Conservation (phyloP, 2,797 vertebrate genomes). For the Pachyuromys duprasi region DNA sequence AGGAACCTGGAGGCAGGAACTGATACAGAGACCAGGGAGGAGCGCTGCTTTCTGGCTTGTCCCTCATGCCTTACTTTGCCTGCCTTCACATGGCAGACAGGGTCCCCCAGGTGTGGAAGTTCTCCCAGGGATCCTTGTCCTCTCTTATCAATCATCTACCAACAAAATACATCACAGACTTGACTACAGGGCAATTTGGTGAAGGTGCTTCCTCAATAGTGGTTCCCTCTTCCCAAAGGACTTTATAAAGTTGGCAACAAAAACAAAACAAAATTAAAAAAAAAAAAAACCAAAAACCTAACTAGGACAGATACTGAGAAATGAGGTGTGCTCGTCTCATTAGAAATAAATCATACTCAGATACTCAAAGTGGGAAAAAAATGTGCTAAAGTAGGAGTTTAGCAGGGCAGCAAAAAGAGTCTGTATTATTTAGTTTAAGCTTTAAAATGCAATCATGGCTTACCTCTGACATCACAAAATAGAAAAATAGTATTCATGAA, state of each 20-base stretch:
- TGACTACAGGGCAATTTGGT: not conserved
- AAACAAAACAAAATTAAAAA: not conserved
- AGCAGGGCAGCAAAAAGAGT: not conserved
- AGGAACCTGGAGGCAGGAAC: not conserved
- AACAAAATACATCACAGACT: not conserved
- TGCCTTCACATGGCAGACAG: not conserved
- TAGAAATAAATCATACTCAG: not conserved
- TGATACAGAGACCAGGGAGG: too few species aligned
- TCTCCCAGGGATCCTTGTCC: not conserved
- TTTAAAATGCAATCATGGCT: not conserved
- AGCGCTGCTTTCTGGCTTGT: not conserved
- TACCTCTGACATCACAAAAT: conserved; percentile 44
- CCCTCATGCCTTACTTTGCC: not conserved
- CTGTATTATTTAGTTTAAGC: not conserved
- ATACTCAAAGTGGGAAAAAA: not conserved
- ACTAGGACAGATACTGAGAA: not conserved
- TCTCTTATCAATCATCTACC: not conserved
- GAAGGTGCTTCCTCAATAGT: not conserved
- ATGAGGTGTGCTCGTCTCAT: not conserved
- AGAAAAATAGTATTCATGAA: not conserved
- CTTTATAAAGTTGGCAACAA: not conserved
- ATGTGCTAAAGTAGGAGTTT: not conserved
- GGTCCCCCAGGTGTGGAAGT: not conserved
- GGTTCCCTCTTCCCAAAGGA: not conserved
- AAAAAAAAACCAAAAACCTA: not conserved